A percentile compares a stretch with the other conserved stretches of the same genome.
Conservation (phyloP, 1,140 invertebrate species). For the Doryteuthis pealeii region DNA sequence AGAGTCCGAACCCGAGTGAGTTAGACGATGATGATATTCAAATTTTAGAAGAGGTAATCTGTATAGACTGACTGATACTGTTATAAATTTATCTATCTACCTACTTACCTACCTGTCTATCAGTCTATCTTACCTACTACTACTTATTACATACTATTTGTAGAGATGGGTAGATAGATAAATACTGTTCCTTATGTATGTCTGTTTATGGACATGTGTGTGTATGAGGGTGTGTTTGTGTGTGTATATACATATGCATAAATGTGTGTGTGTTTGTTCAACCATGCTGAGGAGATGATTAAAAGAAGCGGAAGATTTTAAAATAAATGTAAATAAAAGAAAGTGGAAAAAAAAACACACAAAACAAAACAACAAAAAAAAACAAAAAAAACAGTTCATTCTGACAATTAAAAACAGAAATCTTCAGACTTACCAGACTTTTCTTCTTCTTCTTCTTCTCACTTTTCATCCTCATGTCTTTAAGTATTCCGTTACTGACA, state of each 20-base stretch:
- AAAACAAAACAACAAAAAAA: not conserved
- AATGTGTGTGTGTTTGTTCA: not conserved
- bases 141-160: not conserved
- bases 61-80: constrained; percentile 6
- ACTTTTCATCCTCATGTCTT: constrained; percentile 2
- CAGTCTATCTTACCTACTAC: not conserved
- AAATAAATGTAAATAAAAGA: not conserved
- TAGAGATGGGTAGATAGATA: not conserved
- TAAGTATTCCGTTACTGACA: not conserved
- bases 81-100: not conserved
- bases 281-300: too few species aligned
- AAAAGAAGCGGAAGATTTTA: not conserved
- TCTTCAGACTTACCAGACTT: not conserved
- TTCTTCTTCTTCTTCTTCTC: not conserved
- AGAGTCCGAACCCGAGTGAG: constrained; percentile 2
- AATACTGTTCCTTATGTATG: not conserved
- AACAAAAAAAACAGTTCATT: constrained; percentile 5
- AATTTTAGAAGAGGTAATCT: constrained; percentile 12
- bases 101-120: not conserved
- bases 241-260: not conserved
- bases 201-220: not conserved
- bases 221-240: not conserved
- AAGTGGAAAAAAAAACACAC: not conserved
- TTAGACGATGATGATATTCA: constrained; percentile 14
- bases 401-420: not conserved